Base-by-base conservation (phyloP, 1,140 invertebrate species). In the Drosophila kepulauana region DNA sequence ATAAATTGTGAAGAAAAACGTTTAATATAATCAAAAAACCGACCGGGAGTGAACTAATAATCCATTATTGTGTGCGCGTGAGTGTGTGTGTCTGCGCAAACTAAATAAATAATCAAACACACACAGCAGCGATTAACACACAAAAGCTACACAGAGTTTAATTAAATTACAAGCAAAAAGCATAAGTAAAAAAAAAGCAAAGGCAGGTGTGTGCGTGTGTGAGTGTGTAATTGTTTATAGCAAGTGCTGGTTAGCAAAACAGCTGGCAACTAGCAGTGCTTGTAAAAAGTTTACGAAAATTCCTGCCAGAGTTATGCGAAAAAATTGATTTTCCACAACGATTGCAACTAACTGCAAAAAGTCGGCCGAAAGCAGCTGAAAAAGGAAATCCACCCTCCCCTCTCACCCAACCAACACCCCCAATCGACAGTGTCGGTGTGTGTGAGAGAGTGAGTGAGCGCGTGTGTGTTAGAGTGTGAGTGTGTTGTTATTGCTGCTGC, bases 271-370 rank as follows among this genome's bases (percentile, higher is more conserved):
- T 61, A 62, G 54, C 51, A 69, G 43, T 62, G 28, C 11, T 11
- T 38, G 35, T 13, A 54, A 33, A 57, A 77, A 76, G 56, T 79
- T 69, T 63, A 56, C 57, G 13, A 75, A 75, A 74, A 75, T 75
- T 52, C 57, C 58, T 71, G 51, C 30, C 38, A 54, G 38, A 64
- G 61, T 66, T 62, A 76, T 70, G 61, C 73, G 76, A 79, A 88
- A 82, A 88, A 89, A 89, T 89, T 89, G 85, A 89, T 89, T 89
- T 89, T 89, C 81, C 85, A 85, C 85, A 81, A 69, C 65, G 71
- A 88, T 79, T 85, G 81, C 81, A 88, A 78, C 82, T 88, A 78
- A 38, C 35, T 38, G 35, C 35, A 78, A 64, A 78, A 58, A 54
- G 13, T 35, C 51, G 66, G 38, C 45, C 48, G 69, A 69, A 71